These are phyloP conservation scores for Thunnus maccoyii DNA, from an alignment of 2,113 vertebrate species.

Conservation along the genomic window DNA sequence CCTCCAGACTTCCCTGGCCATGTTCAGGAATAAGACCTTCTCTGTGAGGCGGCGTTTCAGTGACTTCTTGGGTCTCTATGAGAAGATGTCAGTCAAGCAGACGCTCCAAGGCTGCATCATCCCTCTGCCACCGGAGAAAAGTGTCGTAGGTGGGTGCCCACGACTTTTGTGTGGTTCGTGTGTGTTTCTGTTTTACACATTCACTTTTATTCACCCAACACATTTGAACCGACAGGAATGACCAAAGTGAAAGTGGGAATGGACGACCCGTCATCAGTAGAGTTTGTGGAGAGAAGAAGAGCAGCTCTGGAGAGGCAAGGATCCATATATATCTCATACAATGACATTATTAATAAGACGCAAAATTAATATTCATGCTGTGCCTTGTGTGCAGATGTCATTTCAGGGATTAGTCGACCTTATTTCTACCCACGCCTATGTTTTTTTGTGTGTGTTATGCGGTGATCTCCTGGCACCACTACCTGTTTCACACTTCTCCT, in stretches of 20 bases:
- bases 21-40: constrained; percentile 93
- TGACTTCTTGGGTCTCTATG: constrained; percentile 96
- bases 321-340: not conserved
- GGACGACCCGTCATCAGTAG: constrained; percentile 95
- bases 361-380: not conserved
- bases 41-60: constrained; percentile 95
- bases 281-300: constrained; percentile 95
- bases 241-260: constrained; percentile 99
- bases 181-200: not conserved
- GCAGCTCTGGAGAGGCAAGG: constrained; percentile 93
- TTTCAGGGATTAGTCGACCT: no score
- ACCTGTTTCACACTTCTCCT: not conserved
- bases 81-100: constrained; percentile 94
- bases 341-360: not conserved
- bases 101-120: constrained; percentile 93
- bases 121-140: constrained; percentile 95
- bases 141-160: constrained; percentile 89
- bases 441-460: not conserved
- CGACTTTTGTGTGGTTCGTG: not conserved
- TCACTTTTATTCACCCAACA: not conserved
- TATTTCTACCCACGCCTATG: not conserved
- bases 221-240: constrained; percentile 88
- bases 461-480: not conserved
- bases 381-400: not conserved
- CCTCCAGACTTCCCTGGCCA: constrained; percentile 90